Conservation (phyloP, 2,797 vertebrate species). For the Notolabrus celidotus region DNA sequence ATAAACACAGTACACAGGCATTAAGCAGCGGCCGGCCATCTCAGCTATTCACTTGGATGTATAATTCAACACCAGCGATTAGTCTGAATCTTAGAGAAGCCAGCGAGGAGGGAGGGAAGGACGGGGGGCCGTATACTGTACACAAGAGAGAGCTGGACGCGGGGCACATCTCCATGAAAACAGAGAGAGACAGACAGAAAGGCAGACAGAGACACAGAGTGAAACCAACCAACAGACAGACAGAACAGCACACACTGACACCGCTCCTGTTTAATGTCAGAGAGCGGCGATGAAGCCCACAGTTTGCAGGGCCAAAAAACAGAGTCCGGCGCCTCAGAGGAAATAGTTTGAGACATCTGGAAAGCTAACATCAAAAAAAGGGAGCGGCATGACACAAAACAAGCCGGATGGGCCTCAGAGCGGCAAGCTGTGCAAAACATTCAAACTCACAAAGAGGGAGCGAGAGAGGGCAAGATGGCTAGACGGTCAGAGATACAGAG, state of each 20-base stretch:
- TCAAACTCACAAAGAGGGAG: conserved; percentile 76
- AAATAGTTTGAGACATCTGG: conserved; percentile 81
- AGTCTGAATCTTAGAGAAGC: conserved; percentile 80
- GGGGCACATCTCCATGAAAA: conserved; percentile 71
- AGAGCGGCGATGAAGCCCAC: conserved; percentile 70
- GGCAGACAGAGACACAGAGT: conserved; percentile 61
- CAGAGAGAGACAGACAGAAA: conserved; percentile 49
- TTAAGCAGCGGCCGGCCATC: conserved; percentile 78
- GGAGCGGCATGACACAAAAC: conserved; percentile 81
- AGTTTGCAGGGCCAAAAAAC: conserved; percentile 65
- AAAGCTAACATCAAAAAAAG: conserved; percentile 82
- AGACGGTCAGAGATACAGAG: conserved; percentile 45
- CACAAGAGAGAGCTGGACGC: conserved; percentile 78
- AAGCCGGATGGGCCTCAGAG: conserved; percentile 80
- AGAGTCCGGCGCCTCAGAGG: conserved; percentile 71
- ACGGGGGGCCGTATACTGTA: conserved; percentile 61
- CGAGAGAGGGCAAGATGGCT: conserved; percentile 41
- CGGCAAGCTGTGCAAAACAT: conserved; percentile 78
- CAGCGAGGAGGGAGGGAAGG: conserved; percentile 32
- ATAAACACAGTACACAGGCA: conserved; percentile 82
- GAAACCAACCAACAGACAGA: conserved; percentile 75
- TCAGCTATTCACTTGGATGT: conserved; percentile 89
- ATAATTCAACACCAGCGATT: conserved; percentile 89
- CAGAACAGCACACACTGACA: conserved; percentile 61
- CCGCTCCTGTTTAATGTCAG: conserved; percentile 82